Evolutionary conservation across 2,797 vertebrate genomes (phyloP).

Genomic region (Vespertilio murinus): DNA sequence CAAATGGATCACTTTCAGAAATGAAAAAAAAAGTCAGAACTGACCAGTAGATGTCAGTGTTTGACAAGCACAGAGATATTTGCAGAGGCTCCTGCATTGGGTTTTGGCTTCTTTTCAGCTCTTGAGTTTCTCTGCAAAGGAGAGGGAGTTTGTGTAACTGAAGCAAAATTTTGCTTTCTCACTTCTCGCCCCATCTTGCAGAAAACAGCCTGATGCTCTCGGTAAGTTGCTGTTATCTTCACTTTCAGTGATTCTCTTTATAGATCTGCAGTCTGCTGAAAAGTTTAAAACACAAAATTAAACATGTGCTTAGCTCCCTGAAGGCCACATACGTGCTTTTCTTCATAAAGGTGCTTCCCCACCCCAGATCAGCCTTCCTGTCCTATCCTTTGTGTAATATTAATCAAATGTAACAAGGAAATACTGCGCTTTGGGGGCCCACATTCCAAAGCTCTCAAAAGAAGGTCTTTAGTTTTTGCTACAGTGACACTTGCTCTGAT

Average conservation of each 20-base stretch:
- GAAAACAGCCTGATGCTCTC: constrained; percentile 70
- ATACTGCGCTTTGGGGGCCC: neutral
- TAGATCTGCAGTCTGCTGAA: constrained; percentile 73
- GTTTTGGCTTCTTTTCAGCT: constrained; percentile 68
- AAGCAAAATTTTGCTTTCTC: constrained; percentile 73
- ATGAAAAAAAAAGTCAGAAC: constrained; percentile 35
- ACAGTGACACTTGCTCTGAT: constrained; percentile 21
- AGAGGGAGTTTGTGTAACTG: constrained; percentile 75
- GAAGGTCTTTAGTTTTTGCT: constrained; percentile 36
- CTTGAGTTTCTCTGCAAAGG: constrained; percentile 74
- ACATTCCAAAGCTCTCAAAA: constrained; percentile 41
- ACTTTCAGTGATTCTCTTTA: constrained; percentile 75
- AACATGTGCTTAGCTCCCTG: constrained; percentile 60
- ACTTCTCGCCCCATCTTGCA: constrained; percentile 68
- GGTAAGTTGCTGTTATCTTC: constrained; percentile 71
- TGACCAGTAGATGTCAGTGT: constrained; percentile 86
- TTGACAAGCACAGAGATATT: constrained; percentile 76
- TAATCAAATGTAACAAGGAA: constrained; percentile 43
- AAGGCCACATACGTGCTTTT: constrained; percentile 64
- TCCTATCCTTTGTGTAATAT: constrained; percentile 46
- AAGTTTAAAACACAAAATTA: constrained; percentile 77
- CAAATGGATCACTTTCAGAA: constrained; percentile 15
- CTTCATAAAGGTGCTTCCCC: constrained; percentile 67
- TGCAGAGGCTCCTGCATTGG: constrained; percentile 46
- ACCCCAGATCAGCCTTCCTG: constrained; percentile 7